These are phyloP conservation scores for Platalea minor DNA, from an alignment of 2,797 vertebrate species.

Conservation along the genomic window DNA sequence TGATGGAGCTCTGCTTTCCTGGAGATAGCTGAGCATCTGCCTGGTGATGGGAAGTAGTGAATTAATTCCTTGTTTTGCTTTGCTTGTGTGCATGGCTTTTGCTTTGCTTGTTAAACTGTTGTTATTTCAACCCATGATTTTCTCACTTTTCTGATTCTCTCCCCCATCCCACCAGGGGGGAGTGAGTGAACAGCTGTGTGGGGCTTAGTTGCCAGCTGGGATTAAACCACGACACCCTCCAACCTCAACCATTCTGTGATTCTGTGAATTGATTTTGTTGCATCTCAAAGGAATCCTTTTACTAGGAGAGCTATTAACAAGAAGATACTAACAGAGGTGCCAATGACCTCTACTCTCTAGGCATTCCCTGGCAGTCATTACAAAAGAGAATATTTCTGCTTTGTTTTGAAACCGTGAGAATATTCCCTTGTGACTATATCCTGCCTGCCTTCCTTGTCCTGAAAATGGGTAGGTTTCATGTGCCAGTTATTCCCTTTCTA, in stretches of 20 bases:
- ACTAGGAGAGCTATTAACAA: background rate
- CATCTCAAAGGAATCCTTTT: background rate
- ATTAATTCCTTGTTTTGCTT: too few species aligned
- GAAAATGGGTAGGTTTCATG: background rate
- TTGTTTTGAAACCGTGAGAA: background rate
- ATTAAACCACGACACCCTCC: background rate
- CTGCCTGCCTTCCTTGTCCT: background rate
- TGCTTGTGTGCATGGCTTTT: too few species aligned
- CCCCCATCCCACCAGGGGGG: too few species aligned
- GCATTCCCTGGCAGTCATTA: background rate
- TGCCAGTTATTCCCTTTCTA: background rate
- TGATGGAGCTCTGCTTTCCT: too few species aligned
- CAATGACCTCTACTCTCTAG: background rate
- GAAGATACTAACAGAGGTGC: background rate
- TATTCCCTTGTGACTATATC: background rate
- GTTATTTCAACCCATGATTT: too few species aligned
- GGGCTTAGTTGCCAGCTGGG: too few species aligned
- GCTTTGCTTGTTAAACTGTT: too few species aligned
- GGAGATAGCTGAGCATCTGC: too few species aligned
- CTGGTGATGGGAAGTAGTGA: too few species aligned
- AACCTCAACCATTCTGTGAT: background rate
- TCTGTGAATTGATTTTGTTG: background rate
- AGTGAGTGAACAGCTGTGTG: too few species aligned
- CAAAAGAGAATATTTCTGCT: background rate
- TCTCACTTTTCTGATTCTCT: too few species aligned